Evolutionary conservation across 2,113 vertebrate species (phyloP).

Genomic region (Lontra canadensis): DNA sequence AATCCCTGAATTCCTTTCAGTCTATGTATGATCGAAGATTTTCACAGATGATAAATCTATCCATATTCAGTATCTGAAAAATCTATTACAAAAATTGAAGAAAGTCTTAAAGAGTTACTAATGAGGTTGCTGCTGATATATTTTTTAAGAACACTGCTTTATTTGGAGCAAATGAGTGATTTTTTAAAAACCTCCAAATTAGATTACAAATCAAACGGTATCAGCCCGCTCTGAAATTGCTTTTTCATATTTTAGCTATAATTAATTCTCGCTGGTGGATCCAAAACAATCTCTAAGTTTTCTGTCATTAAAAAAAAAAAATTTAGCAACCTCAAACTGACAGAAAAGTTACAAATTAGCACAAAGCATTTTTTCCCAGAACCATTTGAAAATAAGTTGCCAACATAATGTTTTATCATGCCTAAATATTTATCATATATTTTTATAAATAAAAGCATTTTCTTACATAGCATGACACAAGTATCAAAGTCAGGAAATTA

Average conservation of each 20-base stretch:
- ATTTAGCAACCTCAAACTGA: not conserved
- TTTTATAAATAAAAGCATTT: conserved; percentile 33
- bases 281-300: not conserved
- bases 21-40: not conserved
- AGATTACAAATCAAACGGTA: not conserved
- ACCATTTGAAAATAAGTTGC: not conserved
- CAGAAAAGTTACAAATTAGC: not conserved
- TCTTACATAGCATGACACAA: not conserved
- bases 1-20: not conserved
- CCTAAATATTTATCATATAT: conserved; percentile 47
- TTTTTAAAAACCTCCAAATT: not conserved
- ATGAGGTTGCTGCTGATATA: not conserved
- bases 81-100: not conserved
- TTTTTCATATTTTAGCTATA: not conserved
- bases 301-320: not conserved
- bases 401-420: conserved; percentile 1
- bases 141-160: not conserved
- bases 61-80: not conserved
- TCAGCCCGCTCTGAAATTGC: not conserved
- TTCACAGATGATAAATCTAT: not conserved
- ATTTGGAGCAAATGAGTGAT: not conserved
- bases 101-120: not conserved
- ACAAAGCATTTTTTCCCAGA: not conserved
- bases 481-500: not conserved
- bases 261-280: not conserved